Evolutionary conservation across 2,113 vertebrate species (phyloP).

Genomic region (Canis aureus): DNA sequence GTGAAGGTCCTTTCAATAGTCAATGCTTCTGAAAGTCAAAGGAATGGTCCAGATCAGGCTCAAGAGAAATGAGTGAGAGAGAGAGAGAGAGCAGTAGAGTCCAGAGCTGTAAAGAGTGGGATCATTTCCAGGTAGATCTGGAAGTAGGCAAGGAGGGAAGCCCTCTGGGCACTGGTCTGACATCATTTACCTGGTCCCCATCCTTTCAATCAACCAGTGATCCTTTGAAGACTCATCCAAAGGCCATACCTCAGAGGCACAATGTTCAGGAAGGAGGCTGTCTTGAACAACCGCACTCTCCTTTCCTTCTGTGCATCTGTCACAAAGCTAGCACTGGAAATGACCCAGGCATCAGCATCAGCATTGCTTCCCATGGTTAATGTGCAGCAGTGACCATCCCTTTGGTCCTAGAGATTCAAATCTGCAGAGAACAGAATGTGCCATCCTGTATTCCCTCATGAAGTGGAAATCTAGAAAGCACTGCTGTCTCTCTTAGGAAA

Average conservation of each 20-base stretch:
- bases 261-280: not conserved
- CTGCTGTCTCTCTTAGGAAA: too few species aligned
- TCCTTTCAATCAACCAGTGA: not conserved
- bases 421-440: not conserved
- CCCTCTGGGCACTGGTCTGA: not conserved
- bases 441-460: not conserved
- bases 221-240: not conserved
- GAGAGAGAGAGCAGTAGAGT: not conserved
- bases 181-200: not conserved
- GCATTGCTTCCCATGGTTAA: not conserved
- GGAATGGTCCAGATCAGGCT: not conserved
- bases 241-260: not conserved
- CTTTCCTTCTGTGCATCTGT: too few species aligned
- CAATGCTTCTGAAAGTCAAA: not conserved
- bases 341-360: not conserved
- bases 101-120: accelerated
- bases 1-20: not conserved
- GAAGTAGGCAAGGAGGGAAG: not conserved
- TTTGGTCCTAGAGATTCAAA: not conserved
- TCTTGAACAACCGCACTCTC: not conserved
- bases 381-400: not conserved
- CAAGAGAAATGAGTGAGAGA: not conserved
- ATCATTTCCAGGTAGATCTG: not conserved
- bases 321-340: not conserved
- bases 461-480: not conserved